Evolutionary conservation across 1,140 invertebrate genomes (phyloP), one percentile per base, ranked within the genome.

Genomic region (Drosophila dunni): DNA sequence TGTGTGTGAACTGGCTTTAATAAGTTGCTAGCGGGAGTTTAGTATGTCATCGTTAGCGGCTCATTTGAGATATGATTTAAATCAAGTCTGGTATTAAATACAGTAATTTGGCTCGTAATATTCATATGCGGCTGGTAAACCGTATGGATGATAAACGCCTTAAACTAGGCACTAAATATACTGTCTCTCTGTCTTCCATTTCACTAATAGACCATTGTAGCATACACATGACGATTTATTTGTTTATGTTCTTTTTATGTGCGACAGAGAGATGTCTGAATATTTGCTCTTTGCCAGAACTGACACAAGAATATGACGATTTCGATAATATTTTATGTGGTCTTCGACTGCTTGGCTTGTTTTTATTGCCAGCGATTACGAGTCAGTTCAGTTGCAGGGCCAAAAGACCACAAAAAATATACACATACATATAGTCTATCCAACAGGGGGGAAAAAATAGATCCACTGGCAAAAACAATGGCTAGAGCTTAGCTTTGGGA

Each of bases 241-340:
- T 78, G 61, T 66, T 85, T 74, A 64, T 68, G 77, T 54, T 33
- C 61, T 78, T 83, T 83, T 83, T 83, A 83, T 83, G 79, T 50
- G 44, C 36, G n/a, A 48, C 7, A 58, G 7, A 5, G 53, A 11
- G 11, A 33, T 46, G 36, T 60, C 5, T 11, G 29, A 29, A 29
- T 29, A 29, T 29, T 29, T 42, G 38, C 38, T 9, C 7, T n/a
- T 33, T 62, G 56, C 60, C 40, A 42, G n/a, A 62, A 78, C 79
- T 72, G 54, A 63, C 75, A 66, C 56, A 63, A 56, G 57, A 68
- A 70, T 63, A 69, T 71, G 61, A 75, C 75, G 62, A 58, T 69
- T 83, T 89, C 84, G 83, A 88, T 88, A 88, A 80, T 88, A 89
- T 89, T 88, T 88, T 89, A 88, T 80, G 84, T 71, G 68, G 57